Percentiles rank a stretch among this genome's conserved stretches.
phyloP scores from a whole-genome alignment of 2,113 vertebrate genomes.

The Tragulus kanchil region DNA sequence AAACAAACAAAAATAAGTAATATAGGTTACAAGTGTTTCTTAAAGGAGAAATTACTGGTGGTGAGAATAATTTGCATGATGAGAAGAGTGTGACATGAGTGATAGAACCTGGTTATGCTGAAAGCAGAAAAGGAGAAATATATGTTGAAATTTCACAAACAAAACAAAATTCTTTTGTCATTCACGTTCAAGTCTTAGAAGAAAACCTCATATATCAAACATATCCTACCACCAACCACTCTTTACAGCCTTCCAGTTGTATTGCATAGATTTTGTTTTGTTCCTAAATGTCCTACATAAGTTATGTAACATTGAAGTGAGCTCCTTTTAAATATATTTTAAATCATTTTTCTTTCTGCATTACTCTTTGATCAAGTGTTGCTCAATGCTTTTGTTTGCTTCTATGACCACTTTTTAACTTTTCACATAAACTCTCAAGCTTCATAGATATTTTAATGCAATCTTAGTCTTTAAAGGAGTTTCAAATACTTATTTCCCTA shows the following conservation, averaged over 20 bases:
- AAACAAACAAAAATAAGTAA: neutral
- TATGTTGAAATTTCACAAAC: neutral
- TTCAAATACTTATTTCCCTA: neutral
- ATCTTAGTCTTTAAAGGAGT: neutral
- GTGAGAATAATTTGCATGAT: neutral
- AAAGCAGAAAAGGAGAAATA: neutral
- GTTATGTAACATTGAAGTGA: neutral
- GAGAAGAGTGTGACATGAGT: neutral
- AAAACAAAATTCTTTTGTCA: neutral
- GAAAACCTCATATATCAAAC: neutral
- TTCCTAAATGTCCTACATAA: neutral
- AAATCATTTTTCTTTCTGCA: neutral
- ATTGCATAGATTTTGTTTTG: neutral
- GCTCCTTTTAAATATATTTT: neutral
- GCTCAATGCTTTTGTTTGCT: neutral
- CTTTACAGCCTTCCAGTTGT: neutral
- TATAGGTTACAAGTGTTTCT: neutral
- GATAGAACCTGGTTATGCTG: neutral
- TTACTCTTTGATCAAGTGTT: neutral
- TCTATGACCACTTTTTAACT: neutral
- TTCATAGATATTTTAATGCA: neutral
- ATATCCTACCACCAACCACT: accelerated
- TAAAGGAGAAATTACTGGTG: neutral
- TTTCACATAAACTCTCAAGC: neutral
- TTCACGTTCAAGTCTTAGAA: neutral